A percentile compares a stretch with the other conserved stretches of the same genome.
Conservation (phyloP, 2,113 vertebrate species). For the Arenaria interpres region DNA sequence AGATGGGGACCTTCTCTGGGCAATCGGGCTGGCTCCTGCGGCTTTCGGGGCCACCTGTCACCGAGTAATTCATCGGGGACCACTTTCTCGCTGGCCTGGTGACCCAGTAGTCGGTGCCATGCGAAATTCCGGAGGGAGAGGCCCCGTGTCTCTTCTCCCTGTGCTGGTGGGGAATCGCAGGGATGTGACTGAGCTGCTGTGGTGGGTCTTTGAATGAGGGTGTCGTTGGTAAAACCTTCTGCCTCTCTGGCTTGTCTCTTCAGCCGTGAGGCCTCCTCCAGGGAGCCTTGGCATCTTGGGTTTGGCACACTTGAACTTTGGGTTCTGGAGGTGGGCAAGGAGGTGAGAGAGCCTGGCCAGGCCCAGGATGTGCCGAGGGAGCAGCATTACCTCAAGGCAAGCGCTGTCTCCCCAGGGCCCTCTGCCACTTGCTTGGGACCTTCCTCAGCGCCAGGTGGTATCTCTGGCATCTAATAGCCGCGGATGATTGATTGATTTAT, state of each 20-base stretch:
- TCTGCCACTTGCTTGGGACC: not conserved
- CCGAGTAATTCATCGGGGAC: not conserved
- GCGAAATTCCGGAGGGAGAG: not conserved
- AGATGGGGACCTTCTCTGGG: not conserved
- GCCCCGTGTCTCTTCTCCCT: not conserved
- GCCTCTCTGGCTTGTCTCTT: not conserved
- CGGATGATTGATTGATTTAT: not conserved
- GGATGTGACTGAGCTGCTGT: not conserved
- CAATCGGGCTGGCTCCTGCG: not conserved
- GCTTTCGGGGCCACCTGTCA: not conserved
- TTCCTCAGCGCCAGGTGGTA: not conserved
- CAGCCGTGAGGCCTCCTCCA: not conserved
- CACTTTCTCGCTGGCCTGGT: not conserved
- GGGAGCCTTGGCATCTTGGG: not conserved
- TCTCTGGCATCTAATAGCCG: not conserved
- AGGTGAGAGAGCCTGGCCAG: not conserved
- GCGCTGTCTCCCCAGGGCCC: not conserved
- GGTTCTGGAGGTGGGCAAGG: not conserved
- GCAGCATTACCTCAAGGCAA: not conserved
- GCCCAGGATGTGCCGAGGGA: rapidly evolving
- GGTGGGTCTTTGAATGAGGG: not conserved
- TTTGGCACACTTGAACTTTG: not conserved
- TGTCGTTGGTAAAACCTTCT: not conserved
- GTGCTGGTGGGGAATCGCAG: rapidly evolving
- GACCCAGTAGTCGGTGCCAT: not conserved